Evolutionary conservation across 2,888 invertebrate genomes (phyloP).

Genomic region (Bugulina stolonifera): DNA sequence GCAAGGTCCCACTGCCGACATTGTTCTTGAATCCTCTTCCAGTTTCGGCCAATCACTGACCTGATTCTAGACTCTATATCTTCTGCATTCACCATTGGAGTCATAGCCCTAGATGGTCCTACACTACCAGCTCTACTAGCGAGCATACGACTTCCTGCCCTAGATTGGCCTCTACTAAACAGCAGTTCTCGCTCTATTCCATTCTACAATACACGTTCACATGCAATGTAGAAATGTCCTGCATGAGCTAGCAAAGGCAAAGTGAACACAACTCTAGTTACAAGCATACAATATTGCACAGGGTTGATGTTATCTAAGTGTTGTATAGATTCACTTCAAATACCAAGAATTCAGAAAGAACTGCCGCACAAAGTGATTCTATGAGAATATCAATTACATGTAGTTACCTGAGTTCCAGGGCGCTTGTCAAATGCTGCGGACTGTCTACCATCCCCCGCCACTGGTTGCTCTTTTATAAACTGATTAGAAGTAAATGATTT

Average conservation of each 20-base stretch:
- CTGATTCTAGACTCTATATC: slow-evolving; percentile 38
- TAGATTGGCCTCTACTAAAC: background rate
- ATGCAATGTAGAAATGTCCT: background rate
- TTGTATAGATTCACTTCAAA: too few relatives aligned
- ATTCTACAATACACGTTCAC: background rate
- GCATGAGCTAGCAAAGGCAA: too few relatives aligned
- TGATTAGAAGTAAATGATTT: slow-evolving; percentile 32
- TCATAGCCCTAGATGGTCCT: slow-evolving; percentile 30
- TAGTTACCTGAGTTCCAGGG: slow-evolving; percentile 12
- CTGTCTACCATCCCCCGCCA: slow-evolving; percentile 8
- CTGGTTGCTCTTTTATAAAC: slow-evolving; percentile 4
- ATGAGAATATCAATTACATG: too few relatives aligned
- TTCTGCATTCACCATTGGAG: slow-evolving; percentile 48
- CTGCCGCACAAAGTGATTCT: too few relatives aligned
- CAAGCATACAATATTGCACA: too few relatives aligned
- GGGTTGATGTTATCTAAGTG: too few relatives aligned
- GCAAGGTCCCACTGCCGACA: slow-evolving; percentile 41
- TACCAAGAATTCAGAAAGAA: too few relatives aligned
- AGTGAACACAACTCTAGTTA: too few relatives aligned
- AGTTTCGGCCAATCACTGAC: slow-evolving; percentile 39
- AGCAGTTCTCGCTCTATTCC: slow-evolving; percentile 20
- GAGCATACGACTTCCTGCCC: background rate
- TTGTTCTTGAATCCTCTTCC: slow-evolving; percentile 45
- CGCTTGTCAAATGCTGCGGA: slow-evolving; percentile 24
- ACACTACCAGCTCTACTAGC: slow-evolving; percentile 26